These are phyloP conservation scores for Dasypus novemcinctus DNA, from an alignment of 2,113 vertebrate species.

Conservation along the genomic window DNA sequence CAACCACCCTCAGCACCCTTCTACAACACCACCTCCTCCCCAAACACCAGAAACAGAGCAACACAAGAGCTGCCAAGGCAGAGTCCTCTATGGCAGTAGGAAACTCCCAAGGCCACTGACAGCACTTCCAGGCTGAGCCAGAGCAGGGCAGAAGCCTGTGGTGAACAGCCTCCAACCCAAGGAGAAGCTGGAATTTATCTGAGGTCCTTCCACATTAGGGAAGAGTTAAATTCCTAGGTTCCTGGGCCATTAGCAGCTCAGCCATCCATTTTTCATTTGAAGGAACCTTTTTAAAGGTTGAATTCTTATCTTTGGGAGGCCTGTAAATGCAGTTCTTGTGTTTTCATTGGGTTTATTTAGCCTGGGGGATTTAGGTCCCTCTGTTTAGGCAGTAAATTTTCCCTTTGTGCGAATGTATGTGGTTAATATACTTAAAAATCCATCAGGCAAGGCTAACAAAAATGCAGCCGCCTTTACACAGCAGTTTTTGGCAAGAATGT, in stretches of 20 bases:
- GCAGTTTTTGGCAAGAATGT: slow-evolving; percentile 78
- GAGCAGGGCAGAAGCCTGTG: not conserved
- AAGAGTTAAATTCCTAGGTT: slow-evolving; percentile 80
- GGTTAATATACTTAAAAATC: slow-evolving; percentile 81
- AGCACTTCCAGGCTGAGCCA: not conserved
- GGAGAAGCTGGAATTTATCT: not conserved
- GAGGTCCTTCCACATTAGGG: not conserved
- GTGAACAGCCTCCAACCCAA: not conserved
- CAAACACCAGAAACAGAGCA: not conserved
- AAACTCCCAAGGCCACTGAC: not conserved
- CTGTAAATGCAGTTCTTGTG: slow-evolving; percentile 84
- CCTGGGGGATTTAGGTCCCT: slow-evolving; percentile 81
- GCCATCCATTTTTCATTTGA: slow-evolving; percentile 83
- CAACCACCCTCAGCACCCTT: too few species aligned
- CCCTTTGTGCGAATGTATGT: slow-evolving; percentile 78
- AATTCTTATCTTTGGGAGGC: slow-evolving; percentile 82
- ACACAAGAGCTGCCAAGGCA: not conserved
- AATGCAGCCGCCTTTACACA: slow-evolving; percentile 73
- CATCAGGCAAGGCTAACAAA: slow-evolving; percentile 77
- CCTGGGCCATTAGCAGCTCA: slow-evolving; percentile 80
- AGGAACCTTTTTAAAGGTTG: slow-evolving; percentile 82
- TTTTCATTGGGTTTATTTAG: slow-evolving; percentile 85
- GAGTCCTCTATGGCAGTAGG: not conserved
- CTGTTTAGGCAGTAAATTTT: slow-evolving; percentile 83
- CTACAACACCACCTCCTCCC: not conserved